Evolutionary conservation across 2,888 invertebrate genomes (phyloP), one percentile per base, ranked within the genome.

Genomic region (Pomacea canaliculata): DNA sequence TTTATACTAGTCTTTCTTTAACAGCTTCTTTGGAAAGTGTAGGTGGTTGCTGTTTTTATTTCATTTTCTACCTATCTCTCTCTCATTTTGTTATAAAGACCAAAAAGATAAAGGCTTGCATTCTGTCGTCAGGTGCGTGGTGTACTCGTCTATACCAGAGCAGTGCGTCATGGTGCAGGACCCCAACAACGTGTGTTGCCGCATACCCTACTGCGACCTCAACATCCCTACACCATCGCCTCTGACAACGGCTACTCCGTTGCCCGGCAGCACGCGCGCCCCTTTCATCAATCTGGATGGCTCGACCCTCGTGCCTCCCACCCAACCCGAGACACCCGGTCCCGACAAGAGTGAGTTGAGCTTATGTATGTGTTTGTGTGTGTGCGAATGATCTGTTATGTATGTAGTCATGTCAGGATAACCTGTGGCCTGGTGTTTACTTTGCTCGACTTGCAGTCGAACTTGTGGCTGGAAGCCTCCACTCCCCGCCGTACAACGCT

Each of bases 101-200:
- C 37, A 37, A 37, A 37, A 37, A 37, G 4, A 3, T 37, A 37
- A 37, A 37, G 3, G 51, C 51, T 10, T 10, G 51, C 3, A 0
- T 56, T 56, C 16, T 56, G 51, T 56, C 51, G 51, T 10, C 78
- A 85, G 85, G 69, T 85, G 85, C 79, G 77, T 83, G 65, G 71
- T 77, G 70, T 85, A 80, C 71, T 76, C 82, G 16, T 73, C 71
- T 51, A 83, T 85, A 46, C 73, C 77, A 9, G 27, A 12, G 27
- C 73, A 66, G 59, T 86, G 86, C 69, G 80, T 73, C 68, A 71
- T 85, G 60, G 81, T 83, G 46, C 79, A 82, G 56, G 85, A 86
- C 76, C 83, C 84, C 18, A 69, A 75, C 49, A 85, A 85, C 74
- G 81, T 83, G 1, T 86, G 86, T 73, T 86, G 86, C 77, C 81